These are phyloP conservation scores for Hemiprocne comata DNA, from an alignment of 2,113 vertebrate genomes.

Conservation along the genomic window DNA sequence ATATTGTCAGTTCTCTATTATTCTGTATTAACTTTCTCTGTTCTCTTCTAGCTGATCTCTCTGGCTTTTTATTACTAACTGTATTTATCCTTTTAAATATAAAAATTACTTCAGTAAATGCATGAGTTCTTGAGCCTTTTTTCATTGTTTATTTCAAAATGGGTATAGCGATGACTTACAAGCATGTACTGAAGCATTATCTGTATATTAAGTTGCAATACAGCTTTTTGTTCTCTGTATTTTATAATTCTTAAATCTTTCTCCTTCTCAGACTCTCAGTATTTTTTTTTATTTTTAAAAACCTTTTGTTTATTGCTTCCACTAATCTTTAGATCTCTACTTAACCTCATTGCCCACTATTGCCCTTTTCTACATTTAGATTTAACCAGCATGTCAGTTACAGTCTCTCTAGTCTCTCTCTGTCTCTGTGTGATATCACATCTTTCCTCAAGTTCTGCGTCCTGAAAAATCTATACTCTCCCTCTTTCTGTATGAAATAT, in stretches of 20 bases:
- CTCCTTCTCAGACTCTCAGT: constrained; percentile 4
- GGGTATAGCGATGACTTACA: not conserved
- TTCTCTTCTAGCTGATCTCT: not conserved
- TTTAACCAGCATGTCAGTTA: constrained; percentile 38
- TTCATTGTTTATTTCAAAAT: not conserved
- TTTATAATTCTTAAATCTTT: not conserved
- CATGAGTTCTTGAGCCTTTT: not conserved
- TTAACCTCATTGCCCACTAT: constrained; percentile 66
- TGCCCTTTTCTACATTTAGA: constrained; percentile 62
- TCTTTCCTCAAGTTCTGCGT: not conserved
- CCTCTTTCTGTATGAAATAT: not conserved
- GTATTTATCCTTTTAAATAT: not conserved
- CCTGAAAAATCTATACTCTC: not conserved
- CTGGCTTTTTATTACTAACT: not conserved
- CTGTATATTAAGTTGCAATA: not conserved
- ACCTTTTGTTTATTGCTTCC: constrained; percentile 58
- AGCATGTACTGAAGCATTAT: not conserved
- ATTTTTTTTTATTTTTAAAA: constrained; percentile 62
- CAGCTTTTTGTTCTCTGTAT: not conserved
- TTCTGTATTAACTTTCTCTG: not conserved
- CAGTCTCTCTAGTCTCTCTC: not conserved
- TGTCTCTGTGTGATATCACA: not conserved
- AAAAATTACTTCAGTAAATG: not conserved
- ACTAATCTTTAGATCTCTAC: constrained; percentile 70
- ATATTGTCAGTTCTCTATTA: not conserved